Conservation (phyloP, 2,888 invertebrate species). For the Lasioglossum calceatum region DNA sequence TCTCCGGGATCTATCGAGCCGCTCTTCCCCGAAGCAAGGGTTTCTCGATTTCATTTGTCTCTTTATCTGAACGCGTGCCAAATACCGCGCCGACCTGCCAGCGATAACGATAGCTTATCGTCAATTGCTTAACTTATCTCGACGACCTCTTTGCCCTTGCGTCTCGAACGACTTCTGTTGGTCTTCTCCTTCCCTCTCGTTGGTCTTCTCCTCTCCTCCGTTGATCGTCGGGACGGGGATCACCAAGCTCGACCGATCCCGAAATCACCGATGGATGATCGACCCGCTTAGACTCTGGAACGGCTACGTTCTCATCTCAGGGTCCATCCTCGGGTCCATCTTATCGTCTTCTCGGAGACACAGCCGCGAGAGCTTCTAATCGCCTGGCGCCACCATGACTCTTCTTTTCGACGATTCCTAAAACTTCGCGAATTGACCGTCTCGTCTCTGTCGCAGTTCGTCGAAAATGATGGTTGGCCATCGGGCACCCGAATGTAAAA, state of each 20-base stretch:
- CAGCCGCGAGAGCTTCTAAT: background rate
- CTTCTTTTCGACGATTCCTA: background rate
- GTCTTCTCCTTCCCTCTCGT: slow-evolving; percentile 19
- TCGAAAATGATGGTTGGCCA: background rate
- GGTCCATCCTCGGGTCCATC: background rate
- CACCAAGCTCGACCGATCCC: slow-evolving; percentile 6
- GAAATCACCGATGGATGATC: slow-evolving; percentile 12
- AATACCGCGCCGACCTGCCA: slow-evolving; percentile 62
- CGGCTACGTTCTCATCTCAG: background rate
- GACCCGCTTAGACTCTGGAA: background rate
- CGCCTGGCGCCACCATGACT: background rate
- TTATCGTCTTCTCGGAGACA: background rate
- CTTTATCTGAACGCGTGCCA: slow-evolving; percentile 67
- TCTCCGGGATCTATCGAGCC: slow-evolving; percentile 19
- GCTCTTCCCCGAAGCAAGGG: slow-evolving; percentile 17
- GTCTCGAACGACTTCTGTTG: slow-evolving; percentile 45
- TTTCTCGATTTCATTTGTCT: slow-evolving; percentile 59
- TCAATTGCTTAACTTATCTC: slow-evolving; percentile 73
- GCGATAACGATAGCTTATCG: slow-evolving; percentile 74
- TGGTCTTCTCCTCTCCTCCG: slow-evolving; percentile 9
- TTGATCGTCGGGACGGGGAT: slow-evolving; percentile 23
- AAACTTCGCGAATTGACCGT: background rate
- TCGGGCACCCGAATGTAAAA: too few relatives aligned
- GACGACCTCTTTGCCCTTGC: slow-evolving; percentile 73
- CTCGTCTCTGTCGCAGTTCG: background rate